These are phyloP conservation scores for Atta cephalotes DNA, from an alignment of 1,140 invertebrate species.

Conservation along the genomic window DNA sequence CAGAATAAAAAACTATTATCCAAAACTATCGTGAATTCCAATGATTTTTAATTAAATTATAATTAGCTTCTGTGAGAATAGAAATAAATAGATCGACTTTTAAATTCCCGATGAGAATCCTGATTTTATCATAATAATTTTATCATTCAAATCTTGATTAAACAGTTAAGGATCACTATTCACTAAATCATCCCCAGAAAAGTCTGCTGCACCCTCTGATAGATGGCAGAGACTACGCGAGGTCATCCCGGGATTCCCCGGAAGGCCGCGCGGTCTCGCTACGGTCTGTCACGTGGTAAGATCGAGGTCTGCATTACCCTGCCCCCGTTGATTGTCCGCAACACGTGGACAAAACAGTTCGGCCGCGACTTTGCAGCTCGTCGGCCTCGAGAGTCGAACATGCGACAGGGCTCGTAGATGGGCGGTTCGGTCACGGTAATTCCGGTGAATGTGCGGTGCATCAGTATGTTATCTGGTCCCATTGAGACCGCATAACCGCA, in stretches of 20 bases:
- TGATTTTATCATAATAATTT: neutral
- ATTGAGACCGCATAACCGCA: neutral
- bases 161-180: neutral
- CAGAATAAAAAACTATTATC: neutral
- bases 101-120: neutral
- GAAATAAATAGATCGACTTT: neutral
- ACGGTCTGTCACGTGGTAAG: constrained; percentile 55
- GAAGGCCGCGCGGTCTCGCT: constrained; percentile 27
- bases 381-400: constrained; percentile 39
- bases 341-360: constrained; percentile 76
- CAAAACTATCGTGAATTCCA: neutral
- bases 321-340: constrained; percentile 33
- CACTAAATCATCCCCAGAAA: neutral
- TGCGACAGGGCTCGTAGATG: neutral
- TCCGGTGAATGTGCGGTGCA: constrained; percentile 8
- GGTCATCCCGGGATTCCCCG: neutral
- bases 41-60: neutral
- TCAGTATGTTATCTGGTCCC: neutral
- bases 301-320: constrained; percentile 50
- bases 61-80: neutral
- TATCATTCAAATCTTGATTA: neutral
- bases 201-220: neutral
- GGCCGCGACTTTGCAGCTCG: constrained; percentile 66
- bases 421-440: constrained; percentile 14
- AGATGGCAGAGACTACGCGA: constrained; percentile 43